Percentiles rank a stretch among this genome's conserved stretches.
Conservation (phyloP, 2,113 vertebrate genomes). For the Candoia aspera region DNA sequence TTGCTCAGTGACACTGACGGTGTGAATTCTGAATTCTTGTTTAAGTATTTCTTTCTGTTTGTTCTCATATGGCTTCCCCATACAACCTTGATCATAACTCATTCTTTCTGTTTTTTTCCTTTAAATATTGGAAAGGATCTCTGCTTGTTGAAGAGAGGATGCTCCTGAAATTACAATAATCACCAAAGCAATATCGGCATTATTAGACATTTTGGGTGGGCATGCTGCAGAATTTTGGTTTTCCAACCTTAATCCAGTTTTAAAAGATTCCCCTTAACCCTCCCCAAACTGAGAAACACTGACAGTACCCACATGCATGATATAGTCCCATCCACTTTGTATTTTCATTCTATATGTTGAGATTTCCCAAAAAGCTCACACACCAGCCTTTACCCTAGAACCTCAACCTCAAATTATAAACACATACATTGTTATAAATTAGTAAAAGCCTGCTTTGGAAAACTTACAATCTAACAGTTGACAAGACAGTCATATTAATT, state of each 20-base stretch:
- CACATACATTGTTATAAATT: too few species aligned
- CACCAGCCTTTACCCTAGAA: not conserved
- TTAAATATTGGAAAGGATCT: not conserved
- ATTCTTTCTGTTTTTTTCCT: not conserved
- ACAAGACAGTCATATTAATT: too few species aligned
- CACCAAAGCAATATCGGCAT: slow-evolving; percentile 2
- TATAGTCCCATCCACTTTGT: not conserved
- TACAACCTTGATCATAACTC: not conserved
- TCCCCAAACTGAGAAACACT: not conserved
- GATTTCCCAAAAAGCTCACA: not conserved
- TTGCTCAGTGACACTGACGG: not conserved
- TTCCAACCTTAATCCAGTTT: not conserved
- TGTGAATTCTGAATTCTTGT: slow-evolving; percentile 3
- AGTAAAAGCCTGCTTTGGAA: too few species aligned
- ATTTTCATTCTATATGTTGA: not conserved
- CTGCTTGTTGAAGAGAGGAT: not conserved
- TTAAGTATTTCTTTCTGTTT: not conserved
- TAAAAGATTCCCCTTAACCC: not conserved
- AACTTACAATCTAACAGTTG: too few species aligned
- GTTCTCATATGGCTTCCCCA: not conserved
- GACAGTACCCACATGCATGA: not conserved
- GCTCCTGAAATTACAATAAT: accelerated
- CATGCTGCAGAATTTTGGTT: not conserved
- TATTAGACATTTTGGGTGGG: not conserved
- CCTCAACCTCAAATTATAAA: too few species aligned